Evolutionary conservation across 1,140 invertebrate species (phyloP).

Genomic region (Drosophila watanabei): DNA sequence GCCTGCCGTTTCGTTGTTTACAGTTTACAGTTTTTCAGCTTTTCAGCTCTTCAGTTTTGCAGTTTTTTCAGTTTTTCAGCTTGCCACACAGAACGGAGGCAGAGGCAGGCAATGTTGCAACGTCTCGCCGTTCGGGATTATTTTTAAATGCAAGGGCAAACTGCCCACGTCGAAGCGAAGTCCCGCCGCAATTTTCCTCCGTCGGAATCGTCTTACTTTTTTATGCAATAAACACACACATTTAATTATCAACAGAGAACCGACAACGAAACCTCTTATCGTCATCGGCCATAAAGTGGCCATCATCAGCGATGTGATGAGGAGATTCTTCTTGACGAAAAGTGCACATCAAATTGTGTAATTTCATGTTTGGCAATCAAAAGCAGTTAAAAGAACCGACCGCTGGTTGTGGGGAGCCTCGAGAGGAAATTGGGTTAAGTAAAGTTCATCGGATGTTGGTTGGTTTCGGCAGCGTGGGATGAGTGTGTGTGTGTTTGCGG

Average conservation of each 20-base stretch:
- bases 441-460: conserved; percentile 39
- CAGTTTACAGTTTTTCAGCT: conserved; percentile 33
- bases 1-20: conserved; percentile 41
- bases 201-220: neutral
- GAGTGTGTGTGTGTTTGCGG: conserved; percentile 3
- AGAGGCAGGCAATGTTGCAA: conserved; percentile 50
- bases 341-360: conserved; percentile 36
- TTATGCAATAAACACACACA: conserved; percentile 68
- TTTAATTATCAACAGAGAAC: conserved; percentile 63
- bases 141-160: conserved; percentile 79
- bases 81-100: conserved; percentile 27
- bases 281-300: conserved; percentile 41
- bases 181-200: conserved; percentile 12
- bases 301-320: conserved; percentile 11
- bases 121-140: conserved; percentile 65
- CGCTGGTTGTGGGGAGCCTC: conserved; percentile 13
- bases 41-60: neutral
- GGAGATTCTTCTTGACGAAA: conserved; percentile 25
- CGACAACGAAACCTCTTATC: conserved; percentile 24
- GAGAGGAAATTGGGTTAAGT: conserved; percentile 53
- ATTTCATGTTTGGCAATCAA: conserved; percentile 48
- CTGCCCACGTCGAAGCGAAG: conserved; percentile 57
- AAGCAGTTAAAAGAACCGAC: conserved; percentile 32
- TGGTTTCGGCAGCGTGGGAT: conserved; percentile 18
- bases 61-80: conserved; percentile 4